These are phyloP conservation scores for Cyanoramphus novaezelandiae DNA, from an alignment of 2,113 vertebrate species.

Conservation along the genomic window DNA sequence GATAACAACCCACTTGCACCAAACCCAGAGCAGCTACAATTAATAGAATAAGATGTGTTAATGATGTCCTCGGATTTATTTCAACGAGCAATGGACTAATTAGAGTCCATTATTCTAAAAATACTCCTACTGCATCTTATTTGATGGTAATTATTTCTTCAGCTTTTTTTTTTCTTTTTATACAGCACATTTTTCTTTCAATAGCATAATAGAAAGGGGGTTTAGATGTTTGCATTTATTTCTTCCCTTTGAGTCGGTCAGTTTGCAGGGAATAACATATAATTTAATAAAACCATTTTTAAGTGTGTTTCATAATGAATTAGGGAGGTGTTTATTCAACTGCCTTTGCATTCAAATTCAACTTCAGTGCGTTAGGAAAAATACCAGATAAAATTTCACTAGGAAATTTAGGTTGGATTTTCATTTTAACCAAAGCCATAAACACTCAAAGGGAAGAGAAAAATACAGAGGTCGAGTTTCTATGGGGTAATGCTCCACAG, in stretches of 20 bases:
- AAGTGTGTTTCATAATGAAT: background rate
- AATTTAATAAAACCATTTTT: slow-evolving; percentile 29
- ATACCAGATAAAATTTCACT: background rate
- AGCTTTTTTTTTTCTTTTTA: slow-evolving; percentile 22
- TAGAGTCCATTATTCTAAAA: slow-evolving; percentile 63
- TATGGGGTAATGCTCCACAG: background rate
- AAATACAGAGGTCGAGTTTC: background rate
- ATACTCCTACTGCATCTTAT: slow-evolving; percentile 50
- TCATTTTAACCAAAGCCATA: background rate
- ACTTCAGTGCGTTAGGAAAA: background rate
- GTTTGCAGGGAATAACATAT: slow-evolving; percentile 15
- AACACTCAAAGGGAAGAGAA: background rate
- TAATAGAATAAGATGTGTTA: slow-evolving; percentile 31
- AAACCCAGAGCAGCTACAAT: background rate
- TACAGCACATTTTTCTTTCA: slow-evolving; percentile 38
- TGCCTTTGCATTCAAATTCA: background rate
- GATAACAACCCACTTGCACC: background rate
- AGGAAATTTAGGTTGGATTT: background rate
- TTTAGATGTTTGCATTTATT: slow-evolving; percentile 35
- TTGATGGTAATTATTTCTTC: slow-evolving; percentile 42
- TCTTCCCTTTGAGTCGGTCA: background rate
- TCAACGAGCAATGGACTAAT: slow-evolving; percentile 17
- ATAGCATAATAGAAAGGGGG: background rate
- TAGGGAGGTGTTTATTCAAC: background rate
- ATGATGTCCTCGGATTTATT: slow-evolving; percentile 50